Evolutionary conservation across 2,888 invertebrate genomes (phyloP).

Genomic region (Melikaiella ostensackeni): DNA sequence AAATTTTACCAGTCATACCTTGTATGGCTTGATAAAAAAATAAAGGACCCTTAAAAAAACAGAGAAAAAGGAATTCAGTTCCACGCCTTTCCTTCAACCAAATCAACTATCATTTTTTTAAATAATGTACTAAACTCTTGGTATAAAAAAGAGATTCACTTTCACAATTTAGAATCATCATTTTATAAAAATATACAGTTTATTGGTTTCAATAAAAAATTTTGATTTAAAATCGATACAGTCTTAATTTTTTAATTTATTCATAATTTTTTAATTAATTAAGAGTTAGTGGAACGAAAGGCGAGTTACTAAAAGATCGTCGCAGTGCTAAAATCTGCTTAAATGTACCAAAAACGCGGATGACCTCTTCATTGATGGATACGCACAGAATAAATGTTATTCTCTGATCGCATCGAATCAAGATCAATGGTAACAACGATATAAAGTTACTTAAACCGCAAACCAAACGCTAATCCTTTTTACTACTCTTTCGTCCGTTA

Average conservation of each 20-base stretch:
- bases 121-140: background rate
- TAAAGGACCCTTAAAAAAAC: conserved; percentile 41
- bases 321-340: conserved; percentile 34
- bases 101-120: background rate
- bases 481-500: conserved; percentile 32
- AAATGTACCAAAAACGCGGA: conserved; percentile 21
- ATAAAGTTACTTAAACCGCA: conserved; percentile 29
- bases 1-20: conserved; percentile 35
- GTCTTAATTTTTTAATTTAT: background rate
- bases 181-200: conserved; percentile 2
- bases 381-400: conserved; percentile 39
- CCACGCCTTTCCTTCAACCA: conserved; percentile 30
- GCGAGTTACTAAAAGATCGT: conserved; percentile 29
- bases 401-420: conserved; percentile 29
- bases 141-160: background rate
- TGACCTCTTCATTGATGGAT: conserved; percentile 18
- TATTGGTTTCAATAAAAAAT: background rate
- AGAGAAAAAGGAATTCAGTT: conserved; percentile 31
- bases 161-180: background rate
- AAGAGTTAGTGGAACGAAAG: conserved; percentile 26
- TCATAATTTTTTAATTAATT: background rate
- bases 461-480: conserved; percentile 27
- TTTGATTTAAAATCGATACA: background rate
- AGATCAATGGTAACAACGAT: conserved; percentile 35
- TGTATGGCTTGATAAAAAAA: conserved; percentile 40